phyloP scores from a whole-genome alignment of 2,113 vertebrate genomes.

The Hyla sarda region DNA sequence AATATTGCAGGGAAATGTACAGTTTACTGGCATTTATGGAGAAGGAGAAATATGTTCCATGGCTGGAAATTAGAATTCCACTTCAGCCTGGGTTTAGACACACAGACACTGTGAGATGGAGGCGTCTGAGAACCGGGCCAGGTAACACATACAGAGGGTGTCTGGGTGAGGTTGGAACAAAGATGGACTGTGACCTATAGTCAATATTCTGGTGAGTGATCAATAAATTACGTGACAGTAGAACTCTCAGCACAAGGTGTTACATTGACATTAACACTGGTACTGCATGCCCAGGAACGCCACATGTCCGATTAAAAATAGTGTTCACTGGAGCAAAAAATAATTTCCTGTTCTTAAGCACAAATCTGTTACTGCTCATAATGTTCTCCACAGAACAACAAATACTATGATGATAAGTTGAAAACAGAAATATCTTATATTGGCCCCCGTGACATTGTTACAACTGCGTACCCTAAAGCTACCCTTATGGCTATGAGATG shows the following conservation, averaged over 20 bases:
- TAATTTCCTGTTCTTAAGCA: constrained; percentile 13
- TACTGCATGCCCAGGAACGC: background rate
- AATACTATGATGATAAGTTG: background rate
- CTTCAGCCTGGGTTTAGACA: background rate
- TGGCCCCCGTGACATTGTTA: too few relatives aligned
- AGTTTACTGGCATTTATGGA: constrained; percentile 53
- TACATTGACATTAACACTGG: background rate
- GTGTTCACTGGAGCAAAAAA: background rate
- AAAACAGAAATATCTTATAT: background rate
- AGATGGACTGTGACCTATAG: background rate
- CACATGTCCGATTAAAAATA: background rate
- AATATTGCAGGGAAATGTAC: constrained; percentile 20
- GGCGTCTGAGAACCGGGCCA: constrained; percentile 42
- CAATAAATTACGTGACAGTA: constrained; percentile 18
- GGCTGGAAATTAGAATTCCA: constrained; percentile 32
- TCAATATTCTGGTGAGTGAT: constrained; percentile 24
- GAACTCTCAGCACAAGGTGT: background rate
- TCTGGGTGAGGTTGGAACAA: constrained; percentile 9
- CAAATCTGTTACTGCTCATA: background rate
- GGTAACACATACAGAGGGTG: constrained; percentile 25
- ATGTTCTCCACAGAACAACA: background rate
- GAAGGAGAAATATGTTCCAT: constrained; percentile 47
- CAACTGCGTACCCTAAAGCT: too few relatives aligned
- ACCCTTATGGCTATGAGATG: background rate
- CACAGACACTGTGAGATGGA: constrained; percentile 17